Evolutionary conservation across 2,888 invertebrate genomes (phyloP), one percentile per base, ranked within the genome.

Genomic region (Dryomyza anilis): DNA sequence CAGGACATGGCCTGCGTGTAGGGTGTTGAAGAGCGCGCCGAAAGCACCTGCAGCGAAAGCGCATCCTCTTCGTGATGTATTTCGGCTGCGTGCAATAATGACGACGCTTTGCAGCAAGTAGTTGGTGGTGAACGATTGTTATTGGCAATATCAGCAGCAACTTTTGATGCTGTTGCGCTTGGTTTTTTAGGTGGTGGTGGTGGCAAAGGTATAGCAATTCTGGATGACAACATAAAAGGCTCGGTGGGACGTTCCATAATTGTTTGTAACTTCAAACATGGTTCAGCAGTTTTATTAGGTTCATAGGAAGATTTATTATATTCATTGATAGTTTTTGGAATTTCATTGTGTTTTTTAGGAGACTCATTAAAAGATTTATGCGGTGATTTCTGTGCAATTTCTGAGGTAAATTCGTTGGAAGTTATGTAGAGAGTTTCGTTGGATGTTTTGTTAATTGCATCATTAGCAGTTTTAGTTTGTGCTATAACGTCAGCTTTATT

Each of bases 1-100:
- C 74, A 76, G 6, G 77, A 78, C 55, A 77, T 61, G 19, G 74
- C 71, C n/a, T 77, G 74, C 0, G 78, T 80, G 36, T 77, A 79
- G 1, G 81, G 81, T 2, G 81, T 81, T 1, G 81, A 81, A 0
- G 81, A 80, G 1, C 81, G 74, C 6, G 77, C 76, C 1, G 80
- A 79, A 2, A 80, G 66, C 56, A 77, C 74, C 45, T 81, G 79
- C 46, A 81, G 60, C 4, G 78, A 60, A 48, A 79, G 67, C 2
- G 69, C 68, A n/a, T 79, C 81, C 27, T 81, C 80, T 14, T 78
- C 78, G 25, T 66, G 63, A 48, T 66, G 57, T 14, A 56, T 63
- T 14, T 69, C 65, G 29, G 50, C 16, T 5, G 27, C n/a, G 8
- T 21, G 5, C 45, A 14, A 16, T 25, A 33, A 25, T 23, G 19